Conservation (phyloP, 2,113 vertebrate species). For the Vimba vimba region DNA sequence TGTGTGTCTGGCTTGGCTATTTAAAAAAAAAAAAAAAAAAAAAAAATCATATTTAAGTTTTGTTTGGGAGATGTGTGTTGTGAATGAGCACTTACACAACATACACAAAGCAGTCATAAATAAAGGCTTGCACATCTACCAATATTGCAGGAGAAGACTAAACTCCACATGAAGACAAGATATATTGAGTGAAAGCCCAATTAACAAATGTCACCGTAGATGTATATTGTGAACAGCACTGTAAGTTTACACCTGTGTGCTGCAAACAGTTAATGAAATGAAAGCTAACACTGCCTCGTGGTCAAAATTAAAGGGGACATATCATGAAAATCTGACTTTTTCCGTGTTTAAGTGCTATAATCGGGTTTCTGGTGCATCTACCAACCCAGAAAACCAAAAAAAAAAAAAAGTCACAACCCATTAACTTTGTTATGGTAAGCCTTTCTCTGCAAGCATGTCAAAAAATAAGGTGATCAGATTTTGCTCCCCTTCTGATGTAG, state of each 20-base stretch:
- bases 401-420: too few species aligned
- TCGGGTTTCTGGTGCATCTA: too few species aligned
- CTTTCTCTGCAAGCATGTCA: too few species aligned
- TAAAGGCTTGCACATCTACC: not conserved
- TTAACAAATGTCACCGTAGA: not conserved
- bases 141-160: not conserved
- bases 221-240: not conserved
- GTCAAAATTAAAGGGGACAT: not conserved
- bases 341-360: too few species aligned
- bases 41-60: not conserved
- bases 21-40: not conserved
- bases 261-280: not conserved
- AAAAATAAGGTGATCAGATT: too few species aligned
- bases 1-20: conserved; percentile 25
- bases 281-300: not conserved
- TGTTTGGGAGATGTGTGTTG: conserved; percentile 23
- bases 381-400: too few species aligned
- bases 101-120: not conserved
- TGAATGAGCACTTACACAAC: conserved; percentile 8
- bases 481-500: too few species aligned
- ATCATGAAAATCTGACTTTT: too few species aligned
- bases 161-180: not conserved
- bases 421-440: too few species aligned
- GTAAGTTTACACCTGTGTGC: not conserved
- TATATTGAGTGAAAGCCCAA: not conserved